A percentile compares a stretch with the other conserved stretches of the same genome.
phyloP scores from a whole-genome alignment of 2,113 vertebrate species.

The Pipa parva region DNA sequence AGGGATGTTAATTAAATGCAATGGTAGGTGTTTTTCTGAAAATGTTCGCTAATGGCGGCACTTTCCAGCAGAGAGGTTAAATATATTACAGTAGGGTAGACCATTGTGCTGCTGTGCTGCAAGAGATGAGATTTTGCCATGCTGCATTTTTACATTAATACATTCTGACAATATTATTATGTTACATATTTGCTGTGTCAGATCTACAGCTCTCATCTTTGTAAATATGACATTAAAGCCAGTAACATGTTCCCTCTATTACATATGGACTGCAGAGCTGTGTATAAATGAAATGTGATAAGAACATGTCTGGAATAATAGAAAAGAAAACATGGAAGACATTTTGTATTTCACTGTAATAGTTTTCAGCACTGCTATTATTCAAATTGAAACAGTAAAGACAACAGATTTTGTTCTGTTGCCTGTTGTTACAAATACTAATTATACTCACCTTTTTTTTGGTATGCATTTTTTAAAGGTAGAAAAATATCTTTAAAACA shows the following conservation, averaged over 20 bases:
- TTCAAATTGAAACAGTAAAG: slow-evolving; percentile 16
- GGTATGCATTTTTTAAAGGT: slow-evolving; percentile 36
- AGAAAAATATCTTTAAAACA: slow-evolving; percentile 42
- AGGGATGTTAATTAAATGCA: no score
- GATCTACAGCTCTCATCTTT: slow-evolving; percentile 54
- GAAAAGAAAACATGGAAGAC: slow-evolving; percentile 31
- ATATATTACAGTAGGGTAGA: slow-evolving; percentile 48
- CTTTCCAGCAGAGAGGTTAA: slow-evolving; percentile 27
- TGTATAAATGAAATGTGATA: slow-evolving; percentile 35
- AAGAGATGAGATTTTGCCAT: slow-evolving; percentile 49
- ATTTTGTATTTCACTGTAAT: slow-evolving; percentile 31
- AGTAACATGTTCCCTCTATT: slow-evolving; percentile 42
- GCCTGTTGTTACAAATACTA: slow-evolving; percentile 46
- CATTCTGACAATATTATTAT: slow-evolving; percentile 56
- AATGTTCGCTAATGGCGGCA: not conserved
- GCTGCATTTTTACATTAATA: slow-evolving; percentile 50
- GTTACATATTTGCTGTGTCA: slow-evolving; percentile 48
- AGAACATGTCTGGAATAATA: slow-evolving; percentile 17
- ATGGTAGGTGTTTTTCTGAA: no score
- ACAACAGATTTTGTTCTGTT: slow-evolving; percentile 36
- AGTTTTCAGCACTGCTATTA: slow-evolving; percentile 44
- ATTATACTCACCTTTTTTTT: slow-evolving; percentile 23
- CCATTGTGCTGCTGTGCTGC: slow-evolving; percentile 41
- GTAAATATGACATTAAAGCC: slow-evolving; percentile 46
- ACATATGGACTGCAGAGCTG: not conserved